Percentiles rank a stretch among this genome's conserved stretches.
Evolutionary conservation across 2,888 invertebrate species (phyloP).

Genomic region (Pemphredon lugubris): DNA sequence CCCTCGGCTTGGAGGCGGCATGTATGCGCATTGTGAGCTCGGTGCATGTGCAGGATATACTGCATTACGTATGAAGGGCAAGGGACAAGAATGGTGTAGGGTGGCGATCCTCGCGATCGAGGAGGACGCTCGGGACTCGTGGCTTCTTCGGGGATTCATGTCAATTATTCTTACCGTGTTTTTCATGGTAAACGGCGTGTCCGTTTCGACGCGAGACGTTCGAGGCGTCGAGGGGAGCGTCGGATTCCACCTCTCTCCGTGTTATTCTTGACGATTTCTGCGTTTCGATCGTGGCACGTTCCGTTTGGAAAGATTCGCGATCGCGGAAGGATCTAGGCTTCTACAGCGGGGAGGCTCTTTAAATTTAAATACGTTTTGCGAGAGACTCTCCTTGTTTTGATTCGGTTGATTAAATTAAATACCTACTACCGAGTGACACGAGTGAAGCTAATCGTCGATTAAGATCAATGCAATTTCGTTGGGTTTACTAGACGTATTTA

Average conservation of each 20-base stretch:
- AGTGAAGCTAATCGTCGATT: too few species aligned
- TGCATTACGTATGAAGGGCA: conserved; percentile 34
- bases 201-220: conserved; percentile 2
- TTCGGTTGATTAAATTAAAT: too few species aligned
- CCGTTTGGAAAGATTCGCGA: neutral
- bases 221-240: too few species aligned
- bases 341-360: too few species aligned
- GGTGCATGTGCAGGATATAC: conserved; percentile 31
- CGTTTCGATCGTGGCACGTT: neutral
- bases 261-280: too few species aligned
- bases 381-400: too few species aligned
- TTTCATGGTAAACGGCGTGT: neutral
- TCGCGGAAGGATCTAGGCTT: too few species aligned
- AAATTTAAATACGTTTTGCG: too few species aligned
- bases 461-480: too few species aligned
- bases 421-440: too few species aligned
- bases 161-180: conserved; percentile 13
- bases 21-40: conserved; percentile 36
- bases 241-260: too few species aligned
- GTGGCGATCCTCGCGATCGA: conserved; percentile 4
- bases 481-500: too few species aligned
- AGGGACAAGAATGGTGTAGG: conserved; percentile 34
- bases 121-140: neutral
- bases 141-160: neutral
- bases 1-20: conserved; percentile 37